Conservation (phyloP, 2,888 invertebrate genomes). For the Anaspis maculata region DNA sequence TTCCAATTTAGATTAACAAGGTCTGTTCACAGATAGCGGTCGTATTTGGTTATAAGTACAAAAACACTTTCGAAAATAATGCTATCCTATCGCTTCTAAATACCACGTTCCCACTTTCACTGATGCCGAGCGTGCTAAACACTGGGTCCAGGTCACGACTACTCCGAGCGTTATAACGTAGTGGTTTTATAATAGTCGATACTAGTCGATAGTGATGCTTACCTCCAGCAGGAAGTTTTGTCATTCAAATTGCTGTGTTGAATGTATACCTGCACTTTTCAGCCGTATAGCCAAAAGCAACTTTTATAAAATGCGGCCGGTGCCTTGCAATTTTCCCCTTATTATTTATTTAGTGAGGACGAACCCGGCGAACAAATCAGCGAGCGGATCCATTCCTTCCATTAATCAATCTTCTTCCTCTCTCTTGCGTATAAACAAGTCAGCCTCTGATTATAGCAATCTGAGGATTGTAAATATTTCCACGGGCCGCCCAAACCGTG, state of each 20-base stretch:
- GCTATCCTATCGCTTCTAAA: constrained; percentile 7
- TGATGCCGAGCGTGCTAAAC: neutral
- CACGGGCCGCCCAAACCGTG: constrained; percentile 33
- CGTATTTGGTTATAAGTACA: constrained; percentile 6
- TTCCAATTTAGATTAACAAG: constrained; percentile 13
- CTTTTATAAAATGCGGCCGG: no score
- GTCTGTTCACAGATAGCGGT: constrained; percentile 11
- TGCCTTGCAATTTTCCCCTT: no score
- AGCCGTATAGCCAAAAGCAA: no score
- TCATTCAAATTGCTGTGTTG: no score
- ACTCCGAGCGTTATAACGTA: constrained; percentile 4
- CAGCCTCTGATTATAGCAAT: constrained; percentile 24
- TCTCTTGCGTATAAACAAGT: constrained; percentile 20
- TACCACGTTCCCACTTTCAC: constrained; percentile 14
- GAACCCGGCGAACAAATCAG: constrained; percentile 10
- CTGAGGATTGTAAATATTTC: constrained; percentile 29
- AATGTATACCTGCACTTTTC: no score
- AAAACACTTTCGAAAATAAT: constrained; percentile 11
- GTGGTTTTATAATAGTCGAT: no score
- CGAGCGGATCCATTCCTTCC: constrained; percentile 17
- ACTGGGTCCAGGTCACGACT: neutral
- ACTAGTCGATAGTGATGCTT: no score
- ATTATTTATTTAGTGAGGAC: no score
- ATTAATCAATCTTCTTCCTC: constrained; percentile 19
- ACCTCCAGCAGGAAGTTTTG: no score